Conservation (phyloP, 2,888 invertebrate genomes). For the Cataglyphis rosenhaueri region DNA sequence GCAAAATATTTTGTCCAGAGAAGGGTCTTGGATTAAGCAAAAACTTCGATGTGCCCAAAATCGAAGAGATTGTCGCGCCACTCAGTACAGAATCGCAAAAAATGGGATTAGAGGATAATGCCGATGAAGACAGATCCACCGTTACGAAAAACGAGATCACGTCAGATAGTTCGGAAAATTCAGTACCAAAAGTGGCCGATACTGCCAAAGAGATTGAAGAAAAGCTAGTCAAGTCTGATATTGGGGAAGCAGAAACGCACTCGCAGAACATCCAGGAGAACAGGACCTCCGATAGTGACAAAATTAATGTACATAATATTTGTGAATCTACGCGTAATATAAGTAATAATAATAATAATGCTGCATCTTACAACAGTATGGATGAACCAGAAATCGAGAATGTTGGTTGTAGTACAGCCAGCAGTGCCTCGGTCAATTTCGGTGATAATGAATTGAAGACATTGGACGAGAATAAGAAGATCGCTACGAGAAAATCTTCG, state of each 20-base stretch:
- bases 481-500: constrained; percentile 67
- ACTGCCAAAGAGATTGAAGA: constrained; percentile 85
- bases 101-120: constrained; percentile 74
- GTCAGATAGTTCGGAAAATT: constrained; percentile 78
- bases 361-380: constrained; percentile 8
- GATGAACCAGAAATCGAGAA: constrained; percentile 21
- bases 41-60: constrained; percentile 82
- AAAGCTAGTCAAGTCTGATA: constrained; percentile 85
- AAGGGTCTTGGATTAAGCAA: constrained; percentile 78
- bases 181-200: constrained; percentile 84
- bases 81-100: constrained; percentile 81
- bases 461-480: constrained; percentile 60
- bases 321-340: constrained; percentile 48
- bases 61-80: constrained; percentile 82
- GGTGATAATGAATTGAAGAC: constrained; percentile 47
- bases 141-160: constrained; percentile 75
- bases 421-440: background rate
- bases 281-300: constrained; percentile 65
- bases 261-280: constrained; percentile 75
- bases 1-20: constrained; percentile 80
- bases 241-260: constrained; percentile 78
- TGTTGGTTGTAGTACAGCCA: constrained; percentile 39
- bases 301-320: constrained; percentile 57
- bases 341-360: constrained; percentile 36
- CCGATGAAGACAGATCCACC: constrained; percentile 77